These are phyloP conservation scores for Anoura caudifer DNA, from an alignment of 2,113 vertebrate genomes.

Conservation along the genomic window DNA sequence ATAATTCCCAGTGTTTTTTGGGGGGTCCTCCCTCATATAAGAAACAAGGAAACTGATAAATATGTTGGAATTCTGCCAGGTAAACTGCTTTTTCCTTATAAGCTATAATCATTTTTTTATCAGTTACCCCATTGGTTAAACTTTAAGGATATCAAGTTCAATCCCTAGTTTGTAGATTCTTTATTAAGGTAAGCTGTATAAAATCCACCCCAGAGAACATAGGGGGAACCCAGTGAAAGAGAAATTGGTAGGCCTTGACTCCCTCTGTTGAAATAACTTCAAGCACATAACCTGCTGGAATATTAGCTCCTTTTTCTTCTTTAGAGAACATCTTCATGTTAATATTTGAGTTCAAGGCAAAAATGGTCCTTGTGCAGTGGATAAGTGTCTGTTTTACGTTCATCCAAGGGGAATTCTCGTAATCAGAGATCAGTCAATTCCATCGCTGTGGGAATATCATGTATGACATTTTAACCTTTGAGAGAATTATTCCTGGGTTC, in stretches of 20 bases:
- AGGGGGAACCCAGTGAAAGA: neutral
- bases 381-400: neutral
- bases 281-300: neutral
- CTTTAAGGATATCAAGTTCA: neutral
- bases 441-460: neutral
- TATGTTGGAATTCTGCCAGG: neutral
- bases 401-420: neutral
- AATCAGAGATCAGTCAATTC: neutral
- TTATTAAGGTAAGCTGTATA: neutral
- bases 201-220: neutral
- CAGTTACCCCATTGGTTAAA: neutral
- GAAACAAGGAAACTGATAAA: neutral
- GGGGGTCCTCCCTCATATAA: too few relatives aligned
- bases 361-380: neutral
- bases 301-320: neutral
- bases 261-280: neutral
- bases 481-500: neutral
- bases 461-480: neutral
- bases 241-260: neutral
- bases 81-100: neutral
- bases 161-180: neutral
- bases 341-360: neutral
- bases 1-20: too few relatives aligned
- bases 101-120: neutral
- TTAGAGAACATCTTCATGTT: neutral